Percentiles rank a stretch among this genome's conserved stretches.
phyloP scores from a whole-genome alignment of 2,113 vertebrate species.

The Varanus komodoensis region DNA sequence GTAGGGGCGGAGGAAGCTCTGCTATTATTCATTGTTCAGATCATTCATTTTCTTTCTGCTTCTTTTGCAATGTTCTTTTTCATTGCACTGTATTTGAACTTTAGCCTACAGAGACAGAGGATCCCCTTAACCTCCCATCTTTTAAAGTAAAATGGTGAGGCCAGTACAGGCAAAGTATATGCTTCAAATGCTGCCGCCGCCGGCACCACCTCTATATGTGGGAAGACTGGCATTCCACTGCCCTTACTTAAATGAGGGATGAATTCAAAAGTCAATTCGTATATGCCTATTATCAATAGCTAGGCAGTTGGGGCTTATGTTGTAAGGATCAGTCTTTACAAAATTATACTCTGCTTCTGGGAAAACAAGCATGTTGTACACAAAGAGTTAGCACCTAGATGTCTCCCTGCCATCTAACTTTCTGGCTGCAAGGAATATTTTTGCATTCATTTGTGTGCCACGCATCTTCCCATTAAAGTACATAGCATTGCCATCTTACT shows the following conservation, averaged over 20 bases:
- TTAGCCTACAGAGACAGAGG: no score
- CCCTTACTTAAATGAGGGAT: not conserved
- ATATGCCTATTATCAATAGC: not conserved
- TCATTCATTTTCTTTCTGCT: not conserved
- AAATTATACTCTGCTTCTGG: not conserved
- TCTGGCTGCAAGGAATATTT: not conserved
- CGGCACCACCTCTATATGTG: no score
- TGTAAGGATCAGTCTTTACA: not conserved
- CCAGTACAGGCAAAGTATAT: not conserved
- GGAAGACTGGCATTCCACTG: no score
- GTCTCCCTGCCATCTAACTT: not conserved
- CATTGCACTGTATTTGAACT: no score
- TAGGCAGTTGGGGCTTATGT: not conserved
- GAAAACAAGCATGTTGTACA: not conserved
- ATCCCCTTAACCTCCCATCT: no score
- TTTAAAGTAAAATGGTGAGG: no score
- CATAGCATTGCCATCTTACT: not conserved
- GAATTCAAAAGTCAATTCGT: not conserved
- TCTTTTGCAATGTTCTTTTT: no score
- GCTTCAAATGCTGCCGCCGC: no score
- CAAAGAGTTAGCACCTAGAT: not conserved
- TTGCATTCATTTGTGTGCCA: not conserved
- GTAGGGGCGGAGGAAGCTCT: no score
- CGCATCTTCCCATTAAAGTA: not conserved
- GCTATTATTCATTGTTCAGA: no score